These are phyloP conservation scores for zebrafish (Danio rerio) DNA, from an alignment of 2,113 vertebrate species.

Conservation along the genomic window DNA sequence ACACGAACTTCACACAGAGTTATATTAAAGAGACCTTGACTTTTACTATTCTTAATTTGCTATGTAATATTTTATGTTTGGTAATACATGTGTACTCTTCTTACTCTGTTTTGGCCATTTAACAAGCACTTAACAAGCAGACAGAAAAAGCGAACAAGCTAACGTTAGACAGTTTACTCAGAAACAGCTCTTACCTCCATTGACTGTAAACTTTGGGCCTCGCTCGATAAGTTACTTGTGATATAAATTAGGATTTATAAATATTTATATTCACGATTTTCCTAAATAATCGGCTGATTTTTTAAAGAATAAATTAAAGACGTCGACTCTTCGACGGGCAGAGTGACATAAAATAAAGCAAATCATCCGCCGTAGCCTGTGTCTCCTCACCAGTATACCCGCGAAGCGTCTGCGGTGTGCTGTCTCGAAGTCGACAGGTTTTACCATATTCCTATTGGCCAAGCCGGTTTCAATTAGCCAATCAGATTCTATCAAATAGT, in stretches of 20 bases:
- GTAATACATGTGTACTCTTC: neutral
- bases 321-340: neutral
- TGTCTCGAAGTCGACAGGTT: neutral
- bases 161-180: conserved; percentile 9
- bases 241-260: conserved; percentile 5
- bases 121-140: neutral
- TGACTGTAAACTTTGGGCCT: conserved; percentile 5
- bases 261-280: conserved; percentile 41
- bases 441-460: conserved; percentile 45
- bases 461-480: conserved; percentile 26
- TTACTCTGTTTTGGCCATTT: neutral
- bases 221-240: conserved; percentile 4
- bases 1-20: no score
- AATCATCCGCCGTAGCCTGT: neutral
- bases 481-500: conserved; percentile 19
- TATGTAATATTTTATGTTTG: neutral
- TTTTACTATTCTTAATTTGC: neutral
- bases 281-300: neutral
- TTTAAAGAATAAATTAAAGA: conserved; percentile 14
- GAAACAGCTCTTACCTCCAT: conserved; percentile 59
- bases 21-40: neutral
- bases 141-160: neutral
- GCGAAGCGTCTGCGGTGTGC: conserved; percentile 9
- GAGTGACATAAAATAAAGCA: no score
- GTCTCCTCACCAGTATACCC: neutral